Conservation (phyloP, 2,888 invertebrate species). For the Mimumesa dahlbomi region DNA sequence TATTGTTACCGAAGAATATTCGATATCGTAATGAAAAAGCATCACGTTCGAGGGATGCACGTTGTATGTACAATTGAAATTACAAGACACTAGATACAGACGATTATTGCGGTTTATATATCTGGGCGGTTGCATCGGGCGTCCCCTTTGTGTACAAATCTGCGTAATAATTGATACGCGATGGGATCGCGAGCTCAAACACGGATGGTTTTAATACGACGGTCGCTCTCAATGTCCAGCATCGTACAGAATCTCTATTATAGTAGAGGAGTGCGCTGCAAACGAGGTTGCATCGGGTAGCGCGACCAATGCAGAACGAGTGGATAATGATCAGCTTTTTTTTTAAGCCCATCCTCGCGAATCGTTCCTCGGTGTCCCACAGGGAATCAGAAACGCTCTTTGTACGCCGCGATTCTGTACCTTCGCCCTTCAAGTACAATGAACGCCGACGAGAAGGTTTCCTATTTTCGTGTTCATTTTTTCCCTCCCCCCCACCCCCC, state of each 20-base stretch:
- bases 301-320: constrained; percentile 61
- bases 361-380: constrained; percentile 58
- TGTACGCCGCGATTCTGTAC: constrained; percentile 58
- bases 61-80: constrained; percentile 13
- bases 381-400: constrained; percentile 63
- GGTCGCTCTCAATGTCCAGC: constrained; percentile 52
- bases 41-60: not conserved
- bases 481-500: not conserved
- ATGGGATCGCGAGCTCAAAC: constrained; percentile 57
- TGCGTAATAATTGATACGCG: constrained; percentile 64
- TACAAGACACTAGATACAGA: constrained; percentile 58
- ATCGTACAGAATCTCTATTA: constrained; percentile 61
- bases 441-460: constrained; percentile 36
- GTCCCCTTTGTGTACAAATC: constrained; percentile 63
- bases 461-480: not conserved
- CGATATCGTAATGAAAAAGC: not conserved
- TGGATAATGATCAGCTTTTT: constrained; percentile 67
- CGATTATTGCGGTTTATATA: constrained; percentile 58
- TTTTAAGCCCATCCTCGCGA: constrained; percentile 48
- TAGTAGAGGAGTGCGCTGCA: constrained; percentile 44
- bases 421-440: constrained; percentile 55
- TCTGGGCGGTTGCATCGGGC: constrained; percentile 31
- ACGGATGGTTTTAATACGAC: constrained; percentile 60
- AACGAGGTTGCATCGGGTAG: constrained; percentile 65
- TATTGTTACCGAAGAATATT: not conserved